A percentile compares a stretch with the other conserved stretches of the same genome.
Conservation (phyloP, 2,888 invertebrate genomes). For the Trichopria drosophilae region DNA sequence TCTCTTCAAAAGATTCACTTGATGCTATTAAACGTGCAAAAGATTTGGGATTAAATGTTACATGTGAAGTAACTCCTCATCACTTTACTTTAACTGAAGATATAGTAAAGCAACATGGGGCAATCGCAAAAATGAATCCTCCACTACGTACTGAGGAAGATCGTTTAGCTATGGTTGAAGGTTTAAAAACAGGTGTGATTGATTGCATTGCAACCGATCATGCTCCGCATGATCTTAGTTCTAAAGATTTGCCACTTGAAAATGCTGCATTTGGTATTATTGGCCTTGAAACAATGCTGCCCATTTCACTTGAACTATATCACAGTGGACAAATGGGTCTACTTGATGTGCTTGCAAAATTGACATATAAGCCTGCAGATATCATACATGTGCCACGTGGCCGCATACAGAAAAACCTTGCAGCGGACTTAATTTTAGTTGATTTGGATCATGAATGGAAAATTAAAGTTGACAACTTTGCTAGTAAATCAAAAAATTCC, state of each 20-base stretch:
- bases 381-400: conserved; percentile 20
- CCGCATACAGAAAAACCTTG: conserved; percentile 19
- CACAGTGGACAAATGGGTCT: conserved; percentile 18
- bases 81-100: conserved; percentile 19
- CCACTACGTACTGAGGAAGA: conserved; percentile 20
- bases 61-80: conserved; percentile 20
- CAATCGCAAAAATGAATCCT: conserved; percentile 19
- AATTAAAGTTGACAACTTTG: conserved; percentile 23
- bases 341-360: conserved; percentile 20
- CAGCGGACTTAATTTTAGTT: conserved; percentile 21
- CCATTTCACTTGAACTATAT: conserved; percentile 20
- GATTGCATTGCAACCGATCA: conserved; percentile 19
- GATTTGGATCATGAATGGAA: conserved; percentile 20
- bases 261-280: conserved; percentile 20
- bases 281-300: conserved; percentile 16
- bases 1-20: conserved; percentile 22
- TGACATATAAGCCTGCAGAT: conserved; percentile 22
- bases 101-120: conserved; percentile 20
- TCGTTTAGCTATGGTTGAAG: conserved; percentile 23
- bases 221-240: conserved; percentile 19
- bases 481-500: conserved; percentile 20
- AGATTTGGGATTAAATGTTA: conserved; percentile 21
- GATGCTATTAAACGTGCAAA: conserved; percentile 20
- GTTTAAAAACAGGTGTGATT: conserved; percentile 22
- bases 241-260: conserved; percentile 18